Base-by-base conservation (phyloP, 1,140 invertebrate species). In the Anastatus disparis region DNA sequence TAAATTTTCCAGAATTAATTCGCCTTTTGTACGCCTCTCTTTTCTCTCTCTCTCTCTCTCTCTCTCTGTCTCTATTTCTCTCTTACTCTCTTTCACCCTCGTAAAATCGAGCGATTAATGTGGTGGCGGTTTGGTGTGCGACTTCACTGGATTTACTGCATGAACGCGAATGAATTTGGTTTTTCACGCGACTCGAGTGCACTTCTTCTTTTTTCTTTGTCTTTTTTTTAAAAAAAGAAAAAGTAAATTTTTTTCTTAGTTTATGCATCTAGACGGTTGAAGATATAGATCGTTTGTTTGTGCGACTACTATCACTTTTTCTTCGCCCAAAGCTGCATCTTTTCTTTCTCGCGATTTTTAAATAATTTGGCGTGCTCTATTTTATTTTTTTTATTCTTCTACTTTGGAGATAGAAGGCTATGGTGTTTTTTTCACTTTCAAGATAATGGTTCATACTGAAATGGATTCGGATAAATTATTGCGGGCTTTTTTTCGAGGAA, bases 1-100 rank as follows among this genome's bases (percentile, higher is more conserved):
- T 83, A 82, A 83, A 83, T 83, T 82, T 79, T 76, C 63, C 64
- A 76, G 77, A 82, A 83, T 82, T 82, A 82, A 83, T 83, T 83
- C 78, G 76, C 78, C 81, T 82, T 82, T 83, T 82, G 79, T 82
- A 75, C 76, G 67, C 15, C 22, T 20, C 17, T 40, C 35, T 6
- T 10, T 6, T 58, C 55, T 22, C 75, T 69, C 76, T 69, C 68
- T 50, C 74, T 62, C 58, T n/a, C n/a, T n/a, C 56, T 50, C 73
- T 68, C 64, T 62, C 76, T 78, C 79, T n/a, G n/a, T n/a, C n/a
- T n/a, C n/a, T n/a, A n/a, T n/a, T 53, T 55, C 53, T 29, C 75
- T 68, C 77, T 69, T 66, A 52, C 74, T 62, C 58, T n/a, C n/a
- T n/a, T 62, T 50, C 73, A 69, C 64, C 62, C 75, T 78, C 79